phyloP scores from a whole-genome alignment of 2,888 invertebrate species.

The Cephalotes varians region DNA sequence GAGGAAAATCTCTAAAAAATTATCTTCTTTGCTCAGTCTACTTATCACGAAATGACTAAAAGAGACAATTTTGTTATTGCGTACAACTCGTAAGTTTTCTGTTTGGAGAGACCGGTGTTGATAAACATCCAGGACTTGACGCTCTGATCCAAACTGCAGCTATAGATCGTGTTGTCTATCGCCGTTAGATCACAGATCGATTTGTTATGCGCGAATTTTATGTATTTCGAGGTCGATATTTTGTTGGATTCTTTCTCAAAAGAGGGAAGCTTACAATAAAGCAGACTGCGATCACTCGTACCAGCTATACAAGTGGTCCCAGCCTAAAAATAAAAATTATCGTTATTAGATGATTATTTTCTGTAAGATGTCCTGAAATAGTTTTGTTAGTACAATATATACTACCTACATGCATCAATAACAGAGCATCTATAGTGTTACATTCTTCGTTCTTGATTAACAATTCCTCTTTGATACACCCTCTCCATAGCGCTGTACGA shows the following conservation, averaged over 20 bases:
- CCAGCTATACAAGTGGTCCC: constrained; percentile 87
- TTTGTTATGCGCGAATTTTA: constrained; percentile 87
- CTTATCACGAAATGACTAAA: constrained; percentile 38
- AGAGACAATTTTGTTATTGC: constrained; percentile 60
- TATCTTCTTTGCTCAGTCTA: constrained; percentile 64
- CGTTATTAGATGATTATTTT: background rate
- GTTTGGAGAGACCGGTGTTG: constrained; percentile 85
- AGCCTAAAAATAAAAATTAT: constrained; percentile 65
- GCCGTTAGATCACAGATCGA: constrained; percentile 89
- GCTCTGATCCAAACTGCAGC: constrained; percentile 89
- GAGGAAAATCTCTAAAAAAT: no score
- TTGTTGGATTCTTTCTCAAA: constrained; percentile 70
- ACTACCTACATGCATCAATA: constrained; percentile 87
- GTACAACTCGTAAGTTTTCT: constrained; percentile 86
- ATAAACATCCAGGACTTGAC: constrained; percentile 88
- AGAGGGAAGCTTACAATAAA: constrained; percentile 86
- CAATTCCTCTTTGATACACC: constrained; percentile 86
- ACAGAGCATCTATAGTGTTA: constrained; percentile 88
- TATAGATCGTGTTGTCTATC: constrained; percentile 86
- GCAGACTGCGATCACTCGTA: constrained; percentile 88
- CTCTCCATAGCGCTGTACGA: constrained; percentile 87
- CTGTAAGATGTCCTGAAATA: background rate
- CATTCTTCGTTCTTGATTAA: constrained; percentile 87
- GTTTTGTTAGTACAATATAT: background rate
- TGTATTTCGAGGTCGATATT: constrained; percentile 60